These are phyloP conservation scores for Cossypha dichroa DNA, from an alignment of 2,797 vertebrate genomes.

Conservation along the genomic window DNA sequence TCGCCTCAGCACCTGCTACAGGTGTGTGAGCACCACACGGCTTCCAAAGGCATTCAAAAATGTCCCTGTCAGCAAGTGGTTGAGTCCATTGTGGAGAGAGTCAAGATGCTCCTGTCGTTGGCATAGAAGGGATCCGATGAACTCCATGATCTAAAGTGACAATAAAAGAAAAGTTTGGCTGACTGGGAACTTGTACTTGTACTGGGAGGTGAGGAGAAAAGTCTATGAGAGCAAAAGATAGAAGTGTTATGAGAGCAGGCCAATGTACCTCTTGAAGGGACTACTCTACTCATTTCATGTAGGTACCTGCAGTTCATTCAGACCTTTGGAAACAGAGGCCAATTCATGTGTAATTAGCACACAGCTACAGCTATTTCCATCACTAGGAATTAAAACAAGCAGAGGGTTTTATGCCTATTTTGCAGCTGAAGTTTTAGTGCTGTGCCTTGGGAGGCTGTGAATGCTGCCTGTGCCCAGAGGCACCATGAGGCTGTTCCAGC, in stretches of 20 bases:
- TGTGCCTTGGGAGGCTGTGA: neutral
- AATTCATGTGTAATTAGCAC: neutral
- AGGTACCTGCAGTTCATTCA: neutral
- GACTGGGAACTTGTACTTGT: slow-evolving; percentile 46
- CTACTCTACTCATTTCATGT: neutral
- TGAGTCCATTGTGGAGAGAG: slow-evolving; percentile 89
- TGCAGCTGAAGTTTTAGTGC: neutral
- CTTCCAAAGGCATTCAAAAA: slow-evolving; percentile 76
- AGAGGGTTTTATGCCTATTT: neutral
- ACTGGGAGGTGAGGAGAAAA: neutral
- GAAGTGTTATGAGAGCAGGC: neutral
- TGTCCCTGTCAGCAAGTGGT: slow-evolving; percentile 75
- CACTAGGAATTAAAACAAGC: neutral
- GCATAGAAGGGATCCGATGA: slow-evolving; percentile 89
- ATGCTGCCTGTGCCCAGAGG: neutral
- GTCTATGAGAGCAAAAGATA: neutral
- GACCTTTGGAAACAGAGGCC: neutral
- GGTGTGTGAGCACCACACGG: slow-evolving; percentile 77
- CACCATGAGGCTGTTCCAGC: neutral
- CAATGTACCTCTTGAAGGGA: neutral
- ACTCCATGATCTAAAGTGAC: slow-evolving; percentile 93
- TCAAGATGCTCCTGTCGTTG: slow-evolving; percentile 95
- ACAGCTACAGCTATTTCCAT: neutral
- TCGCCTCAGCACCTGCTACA: neutral
- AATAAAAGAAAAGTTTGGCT: slow-evolving; percentile 85